phyloP scores from a whole-genome alignment of 2,797 vertebrate genomes.

The Iguana delicatissima region DNA sequence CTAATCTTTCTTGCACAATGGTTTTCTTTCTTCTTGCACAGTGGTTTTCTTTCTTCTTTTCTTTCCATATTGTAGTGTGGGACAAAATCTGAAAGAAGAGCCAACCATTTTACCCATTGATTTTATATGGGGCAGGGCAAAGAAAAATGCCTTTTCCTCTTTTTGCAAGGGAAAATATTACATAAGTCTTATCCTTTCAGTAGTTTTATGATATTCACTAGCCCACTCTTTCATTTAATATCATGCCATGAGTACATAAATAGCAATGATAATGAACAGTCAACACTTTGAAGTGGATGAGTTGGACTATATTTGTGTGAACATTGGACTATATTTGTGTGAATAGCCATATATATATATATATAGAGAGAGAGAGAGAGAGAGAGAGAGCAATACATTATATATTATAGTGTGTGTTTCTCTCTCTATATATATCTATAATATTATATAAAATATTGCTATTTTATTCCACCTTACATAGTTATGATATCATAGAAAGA shows the following conservation, averaged over 20 bases:
- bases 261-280: not conserved
- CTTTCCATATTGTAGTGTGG: no score
- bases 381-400: no score
- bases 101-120: not conserved
- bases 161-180: not conserved
- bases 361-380: no score
- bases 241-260: not conserved
- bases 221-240: not conserved
- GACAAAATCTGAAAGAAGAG: not conserved
- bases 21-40: no score
- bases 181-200: not conserved
- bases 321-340: not conserved
- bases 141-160: no score
- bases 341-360: no score
- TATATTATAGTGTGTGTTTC: no score
- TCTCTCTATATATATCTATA: no score
- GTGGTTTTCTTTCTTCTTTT: no score
- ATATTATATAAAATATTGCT: no score
- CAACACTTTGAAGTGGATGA: not conserved
- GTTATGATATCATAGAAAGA: no score
- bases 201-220: not conserved
- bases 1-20: not conserved
- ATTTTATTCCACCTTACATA: no score
- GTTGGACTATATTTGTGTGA: not conserved
- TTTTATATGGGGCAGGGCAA: not conserved